Evolutionary conservation across 30 jellyfish, hydroid and myxozoan species (phyloP).

Genomic region (Haliclystus octoradiatus): DNA sequence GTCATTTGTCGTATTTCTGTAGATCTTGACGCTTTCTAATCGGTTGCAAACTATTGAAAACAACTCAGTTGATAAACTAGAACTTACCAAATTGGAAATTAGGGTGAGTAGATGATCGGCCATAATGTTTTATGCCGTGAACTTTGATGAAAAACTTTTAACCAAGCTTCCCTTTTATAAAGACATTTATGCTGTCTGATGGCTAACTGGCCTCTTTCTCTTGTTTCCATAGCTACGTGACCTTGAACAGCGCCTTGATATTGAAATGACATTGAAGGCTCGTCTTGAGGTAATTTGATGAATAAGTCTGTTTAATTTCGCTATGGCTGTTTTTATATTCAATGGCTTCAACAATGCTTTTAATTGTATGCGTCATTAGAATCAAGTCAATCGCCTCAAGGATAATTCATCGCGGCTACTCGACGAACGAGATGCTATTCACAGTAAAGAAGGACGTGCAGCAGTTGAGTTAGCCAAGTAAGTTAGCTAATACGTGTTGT

Average conservation of each 20-base stretch:
- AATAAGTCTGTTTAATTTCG: not conserved
- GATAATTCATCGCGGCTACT: constrained; percentile 53
- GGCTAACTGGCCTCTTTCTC: too few species aligned
- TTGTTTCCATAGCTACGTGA: constrained; percentile 58
- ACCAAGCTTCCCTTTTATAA: too few species aligned
- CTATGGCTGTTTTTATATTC: not conserved
- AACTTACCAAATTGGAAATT: constrained; percentile 51
- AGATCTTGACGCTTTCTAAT: constrained; percentile 55
- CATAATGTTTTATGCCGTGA: too few species aligned
- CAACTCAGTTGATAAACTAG: constrained; percentile 52
- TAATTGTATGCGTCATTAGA: constrained; percentile 29
- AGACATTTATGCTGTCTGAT: too few species aligned
- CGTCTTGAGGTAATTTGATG: constrained; percentile 70
- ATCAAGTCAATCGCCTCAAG: constrained; percentile 77
- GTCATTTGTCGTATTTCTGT: not conserved
- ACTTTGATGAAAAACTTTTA: too few species aligned
- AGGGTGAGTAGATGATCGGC: too few species aligned
- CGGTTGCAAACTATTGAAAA: constrained; percentile 38
- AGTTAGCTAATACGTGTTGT: too few species aligned
- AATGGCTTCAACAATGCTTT: not conserved
- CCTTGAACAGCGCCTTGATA: constrained; percentile 56
- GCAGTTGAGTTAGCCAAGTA: constrained; percentile 64
- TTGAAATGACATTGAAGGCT: constrained; percentile 51
- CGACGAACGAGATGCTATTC: constrained; percentile 67
- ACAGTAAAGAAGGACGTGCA: constrained; percentile 54